A percentile compares a stretch with the other conserved stretches of the same genome.
Evolutionary conservation across 2,888 invertebrate genomes (phyloP).

Genomic region (Helleia helle): DNA sequence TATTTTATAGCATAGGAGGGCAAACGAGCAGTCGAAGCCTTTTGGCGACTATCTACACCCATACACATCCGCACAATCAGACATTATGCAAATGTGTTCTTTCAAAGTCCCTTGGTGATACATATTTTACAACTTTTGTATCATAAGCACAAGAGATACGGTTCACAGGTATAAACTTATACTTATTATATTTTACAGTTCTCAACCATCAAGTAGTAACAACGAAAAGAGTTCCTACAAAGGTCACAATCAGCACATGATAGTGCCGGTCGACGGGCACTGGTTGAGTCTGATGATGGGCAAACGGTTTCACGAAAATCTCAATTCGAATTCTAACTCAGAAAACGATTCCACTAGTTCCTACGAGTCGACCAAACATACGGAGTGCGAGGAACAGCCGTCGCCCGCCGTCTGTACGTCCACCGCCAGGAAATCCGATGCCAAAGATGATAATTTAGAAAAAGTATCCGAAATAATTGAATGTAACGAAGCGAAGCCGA

Average conservation of each 20-base stretch:
- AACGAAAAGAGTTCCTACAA: slow-evolving; percentile 65
- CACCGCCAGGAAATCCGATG: slow-evolving; percentile 49
- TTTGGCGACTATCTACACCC: no score
- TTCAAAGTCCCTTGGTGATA: no score
- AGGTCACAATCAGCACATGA: slow-evolving; percentile 59
- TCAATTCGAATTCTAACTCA: slow-evolving; percentile 62
- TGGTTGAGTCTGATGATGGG: slow-evolving; percentile 78
- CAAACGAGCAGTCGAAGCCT: no score
- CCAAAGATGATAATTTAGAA: slow-evolving; percentile 58
- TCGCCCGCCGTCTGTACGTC: slow-evolving; percentile 72
- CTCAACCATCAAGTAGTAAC: slow-evolving; percentile 65
- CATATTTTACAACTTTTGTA: no score
- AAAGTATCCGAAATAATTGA: slow-evolving; percentile 39
- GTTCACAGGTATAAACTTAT: no score
- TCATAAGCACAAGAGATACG: no score
- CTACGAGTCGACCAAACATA: slow-evolving; percentile 55
- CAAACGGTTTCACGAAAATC: slow-evolving; percentile 70
- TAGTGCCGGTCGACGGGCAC: slow-evolving; percentile 71
- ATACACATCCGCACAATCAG: no score
- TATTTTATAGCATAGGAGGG: no score
- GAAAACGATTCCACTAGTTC: slow-evolving; percentile 73
- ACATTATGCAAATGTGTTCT: no score
- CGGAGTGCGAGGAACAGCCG: slow-evolving; percentile 70
- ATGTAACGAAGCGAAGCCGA: slow-evolving; percentile 41
- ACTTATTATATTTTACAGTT: no score